Base-by-base conservation (phyloP, 2,888 invertebrate genomes). In the Oscheius sp. region DNA sequence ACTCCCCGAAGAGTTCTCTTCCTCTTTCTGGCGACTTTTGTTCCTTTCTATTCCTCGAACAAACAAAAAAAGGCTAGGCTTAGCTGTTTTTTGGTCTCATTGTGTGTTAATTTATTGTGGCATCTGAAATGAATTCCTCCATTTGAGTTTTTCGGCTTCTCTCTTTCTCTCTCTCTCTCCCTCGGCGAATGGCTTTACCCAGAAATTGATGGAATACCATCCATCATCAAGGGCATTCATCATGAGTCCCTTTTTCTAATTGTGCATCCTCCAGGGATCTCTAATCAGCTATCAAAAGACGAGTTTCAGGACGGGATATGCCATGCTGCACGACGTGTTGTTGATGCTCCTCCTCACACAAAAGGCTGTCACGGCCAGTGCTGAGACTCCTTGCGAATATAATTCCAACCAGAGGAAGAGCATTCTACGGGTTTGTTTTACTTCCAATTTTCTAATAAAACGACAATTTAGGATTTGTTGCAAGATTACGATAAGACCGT, bases 401-500 rank as follows among this genome's bases (percentile, higher is more conserved):
- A 78, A 80, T 53, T 76, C 78, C 12, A 80, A 80, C 58, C 78
- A 84, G 58, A 63, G 84, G 57, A 76, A 81, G 69, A 83, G 82
- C 68, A 75, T 84, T 33, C 63, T 84, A 37, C 72, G 73, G 15
- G 78, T 75, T 17, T 70, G n/a, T 8, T 10, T 8, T 53, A 8
- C 10, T 52, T 52, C 20, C 25, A 8, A 12, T 52, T 2, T 23
- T 15, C 12, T 8, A 27, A 31, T 27, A 31, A 25, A 2, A 12
- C 15, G 2, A 8, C 23, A 4, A 52, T 73, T 39, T 50, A 78
- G 66, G 84, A 83, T 67, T 67, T 84, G 2, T 65, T 84, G n/a
- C 70, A 72, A 55, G 79, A 80, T 42, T 84, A 84, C 68, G 84
- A 84, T 63, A 84, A 84, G 70, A 85, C 85, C 1, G 82, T 86